Evolutionary conservation across 2,113 vertebrate species (phyloP), one percentile per base, ranked within the genome.

Genomic region (Erythrocebus patas): DNA sequence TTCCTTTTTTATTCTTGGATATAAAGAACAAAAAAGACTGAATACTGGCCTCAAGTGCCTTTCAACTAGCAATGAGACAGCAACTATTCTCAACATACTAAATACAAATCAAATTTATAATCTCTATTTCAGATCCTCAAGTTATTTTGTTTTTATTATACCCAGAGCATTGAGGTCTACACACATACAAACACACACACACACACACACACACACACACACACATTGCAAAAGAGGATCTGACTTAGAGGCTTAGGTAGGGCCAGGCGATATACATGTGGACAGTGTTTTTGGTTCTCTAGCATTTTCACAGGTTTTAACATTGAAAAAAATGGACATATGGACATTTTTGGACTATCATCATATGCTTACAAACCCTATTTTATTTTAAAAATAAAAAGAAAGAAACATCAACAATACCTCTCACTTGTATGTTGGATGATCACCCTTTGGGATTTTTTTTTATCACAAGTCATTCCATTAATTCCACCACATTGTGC

Each of bases 1-100:
- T 82, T 95, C 75, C 83, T 81, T 73, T 93, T 89, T 95, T 92
- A 89, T 89, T 91, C 43, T 73, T 30, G 32, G 57, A 85, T 83
- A 93, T 94, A 97, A 97, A 96, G 66, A 93, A 95, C 43, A 83
- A 75, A 89, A 94, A 92, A 52, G 32, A 38, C 22, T 30, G 27
- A 55, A 70, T 96, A 91, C 50, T 83, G 48, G 84, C 83, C 68
- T 79, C 30, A 1, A 83, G 83, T 43, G 38, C 38, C 27, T 95
- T 95, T 95, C 83, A 87, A 35, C 43, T 83, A 50, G 45, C 52
- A 70, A 61, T 55, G 59, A 45, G 70, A 87, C 2, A 61, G 40
- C 83, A 79, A 57, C 81, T 66, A 22, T 88, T 89, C 35, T 95
- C 89, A 80, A n/a, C 43, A 57, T 79, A 75, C 11, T 76, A 52